phyloP scores from a whole-genome alignment of 2,797 vertebrate genomes.

The Eospalax fontanierii region DNA sequence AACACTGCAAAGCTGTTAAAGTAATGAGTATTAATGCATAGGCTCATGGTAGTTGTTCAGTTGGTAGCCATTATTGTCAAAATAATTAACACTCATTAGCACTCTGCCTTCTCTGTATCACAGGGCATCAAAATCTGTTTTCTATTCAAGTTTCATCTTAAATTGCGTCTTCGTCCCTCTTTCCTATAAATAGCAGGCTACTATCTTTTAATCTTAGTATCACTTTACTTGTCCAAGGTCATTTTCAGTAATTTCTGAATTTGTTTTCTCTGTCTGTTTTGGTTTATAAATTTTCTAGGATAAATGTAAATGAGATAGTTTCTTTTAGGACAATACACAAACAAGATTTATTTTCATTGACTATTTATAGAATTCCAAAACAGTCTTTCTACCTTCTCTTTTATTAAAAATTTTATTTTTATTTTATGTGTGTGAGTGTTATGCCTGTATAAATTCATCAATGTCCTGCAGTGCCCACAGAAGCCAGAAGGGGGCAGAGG shows the following conservation, averaged over 20 bases:
- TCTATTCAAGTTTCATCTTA: conserved; percentile 27
- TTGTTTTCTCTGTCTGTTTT: background rate
- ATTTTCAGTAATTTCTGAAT: conserved; percentile 1
- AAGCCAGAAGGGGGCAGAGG: too few relatives aligned
- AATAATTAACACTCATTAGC: conserved; percentile 66
- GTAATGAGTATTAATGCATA: conserved; percentile 50
- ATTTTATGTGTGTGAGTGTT: too few relatives aligned
- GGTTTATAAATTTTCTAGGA: conserved; percentile 16
- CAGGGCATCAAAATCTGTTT: conserved; percentile 51
- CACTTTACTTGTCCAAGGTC: background rate
- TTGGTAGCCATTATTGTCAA: conserved; percentile 54
- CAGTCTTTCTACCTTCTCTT: conserved; percentile 68
- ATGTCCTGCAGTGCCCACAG: too few relatives aligned
- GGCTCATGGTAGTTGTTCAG: conserved; percentile 46
- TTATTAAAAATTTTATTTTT: conserved; percentile 63
- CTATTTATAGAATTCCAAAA: conserved; percentile 87
- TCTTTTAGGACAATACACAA: conserved; percentile 90
- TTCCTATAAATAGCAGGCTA: conserved; percentile 18
- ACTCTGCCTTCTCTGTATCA: conserved; percentile 29
- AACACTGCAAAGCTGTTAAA: conserved; percentile 8
- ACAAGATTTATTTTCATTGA: conserved; percentile 92
- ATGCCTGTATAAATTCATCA: too few relatives aligned
- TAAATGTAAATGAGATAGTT: conserved; percentile 89
- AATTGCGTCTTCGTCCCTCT: background rate
- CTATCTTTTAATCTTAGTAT: conserved; percentile 32